These are phyloP conservation scores for Alcis repandata DNA, from an alignment of 2,888 invertebrate species.

Conservation along the genomic window DNA sequence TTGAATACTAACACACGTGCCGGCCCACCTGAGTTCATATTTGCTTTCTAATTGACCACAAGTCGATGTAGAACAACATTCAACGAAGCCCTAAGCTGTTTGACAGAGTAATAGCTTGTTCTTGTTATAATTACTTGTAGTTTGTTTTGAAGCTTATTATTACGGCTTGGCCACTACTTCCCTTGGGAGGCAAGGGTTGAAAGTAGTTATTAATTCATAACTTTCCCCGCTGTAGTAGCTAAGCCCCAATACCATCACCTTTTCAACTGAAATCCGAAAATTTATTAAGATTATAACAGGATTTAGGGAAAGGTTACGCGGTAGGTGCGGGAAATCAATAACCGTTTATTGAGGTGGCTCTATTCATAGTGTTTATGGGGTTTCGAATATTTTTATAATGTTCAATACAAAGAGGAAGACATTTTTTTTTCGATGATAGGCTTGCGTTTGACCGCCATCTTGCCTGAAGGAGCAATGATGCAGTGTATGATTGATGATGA, in stretches of 20 bases:
- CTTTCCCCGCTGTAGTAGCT: conserved; percentile 66
- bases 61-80: conserved; percentile 69
- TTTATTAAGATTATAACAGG: conserved; percentile 46
- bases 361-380: conserved; percentile 13
- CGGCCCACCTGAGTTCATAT: conserved; percentile 41
- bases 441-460: no score
- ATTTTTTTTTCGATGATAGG: no score
- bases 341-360: conserved; percentile 23
- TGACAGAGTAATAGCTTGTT: conserved; percentile 77
- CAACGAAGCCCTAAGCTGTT: conserved; percentile 72
- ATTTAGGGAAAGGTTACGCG: conserved; percentile 34
- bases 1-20: neutral
- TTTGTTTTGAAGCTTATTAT: conserved; percentile 81
- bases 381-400: neutral
- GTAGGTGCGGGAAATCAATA: conserved; percentile 37
- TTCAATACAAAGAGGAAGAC: no score
- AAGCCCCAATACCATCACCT: conserved; percentile 66
- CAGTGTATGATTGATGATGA: no score
- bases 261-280: conserved; percentile 55
- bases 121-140: conserved; percentile 81
- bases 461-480: no score
- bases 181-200: conserved; percentile 71
- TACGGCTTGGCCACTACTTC: conserved; percentile 71
- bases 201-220: conserved; percentile 77
- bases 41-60: conserved; percentile 67